Evolutionary conservation across 2,797 vertebrate genomes (phyloP), one percentile per base, ranked within the genome.

Genomic region (Onychomys leucogaster): DNA sequence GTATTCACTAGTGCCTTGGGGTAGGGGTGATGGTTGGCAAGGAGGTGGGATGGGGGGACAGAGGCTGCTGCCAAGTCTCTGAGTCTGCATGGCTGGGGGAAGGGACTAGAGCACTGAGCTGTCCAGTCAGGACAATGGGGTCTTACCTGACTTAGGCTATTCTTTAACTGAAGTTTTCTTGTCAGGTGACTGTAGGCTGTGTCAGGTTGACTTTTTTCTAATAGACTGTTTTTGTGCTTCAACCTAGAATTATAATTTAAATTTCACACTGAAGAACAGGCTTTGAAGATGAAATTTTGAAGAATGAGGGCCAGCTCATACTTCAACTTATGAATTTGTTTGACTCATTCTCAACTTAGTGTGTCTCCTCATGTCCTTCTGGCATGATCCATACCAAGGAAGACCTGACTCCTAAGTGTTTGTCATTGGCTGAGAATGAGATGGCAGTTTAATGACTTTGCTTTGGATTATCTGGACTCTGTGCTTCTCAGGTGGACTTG

Each of bases 361-460:
- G 27, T 16, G 7, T 37, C 4, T 83, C 37, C 23, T 67, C 3
- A 34, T 27, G 25, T 25, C 59, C 37, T 95, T 92, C 83, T n/a
- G 4, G 63, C 10, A 71, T 2, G 2, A n/a, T 59, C 61, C 23
- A 37, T 2, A 3, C 32, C 8, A 11, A 17, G 14, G 5, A 1
- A 52, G 19, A 19, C 0, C 37, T 37, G 23, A 29, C 6, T 29
- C 14, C 46, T 6, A 4, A 6, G 29, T 13, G 29, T 19, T 78
- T 63, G 11, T 9, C 34, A 27, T 59, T 87, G 77, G 13, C 43
- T 49, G 21, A 71, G 34, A 63, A 69, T 16, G 37, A 46, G 84
- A 29, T 46, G 34, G 10, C 32, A 29, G 4, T 43, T 29, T 65
- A n/a, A 93, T 59, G 13, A 21, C 43, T 71, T 87, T 32, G 37